phyloP scores from a whole-genome alignment of 2,113 vertebrate species.

The Aix galericulata region DNA sequence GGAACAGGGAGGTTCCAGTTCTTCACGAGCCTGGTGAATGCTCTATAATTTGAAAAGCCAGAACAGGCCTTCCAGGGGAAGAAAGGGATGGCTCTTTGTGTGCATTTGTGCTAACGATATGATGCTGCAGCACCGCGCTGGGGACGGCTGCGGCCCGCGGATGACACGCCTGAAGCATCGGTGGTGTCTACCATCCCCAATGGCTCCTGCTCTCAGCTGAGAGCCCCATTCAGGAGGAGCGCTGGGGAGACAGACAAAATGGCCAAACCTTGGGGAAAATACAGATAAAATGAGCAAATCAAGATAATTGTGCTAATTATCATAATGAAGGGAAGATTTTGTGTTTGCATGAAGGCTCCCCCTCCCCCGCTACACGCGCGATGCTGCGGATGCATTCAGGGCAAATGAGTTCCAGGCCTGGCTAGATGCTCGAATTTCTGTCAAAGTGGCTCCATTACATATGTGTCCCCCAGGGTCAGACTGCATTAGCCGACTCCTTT shows the following conservation, averaged over 20 bases:
- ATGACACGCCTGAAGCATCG: neutral
- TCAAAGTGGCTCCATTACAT: slow-evolving; percentile 78
- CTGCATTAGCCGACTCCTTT: slow-evolving; percentile 71
- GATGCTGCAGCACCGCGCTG: neutral
- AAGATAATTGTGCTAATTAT: slow-evolving; percentile 51
- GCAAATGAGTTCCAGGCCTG: slow-evolving; percentile 69
- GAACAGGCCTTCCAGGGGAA: neutral
- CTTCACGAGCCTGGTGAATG: neutral
- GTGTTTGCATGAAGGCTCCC: slow-evolving; percentile 47
- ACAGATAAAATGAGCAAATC: slow-evolving; percentile 21
- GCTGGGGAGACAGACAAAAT: neutral
- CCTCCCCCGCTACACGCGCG: neutral
- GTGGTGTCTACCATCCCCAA: neutral
- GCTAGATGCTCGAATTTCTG: slow-evolving; percentile 70
- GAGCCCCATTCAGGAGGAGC: neutral
- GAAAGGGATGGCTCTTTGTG: neutral
- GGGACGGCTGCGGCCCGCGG: fast-evolving
- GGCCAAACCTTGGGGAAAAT: slow-evolving; percentile 17
- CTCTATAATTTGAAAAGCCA: neutral
- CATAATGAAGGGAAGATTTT: slow-evolving; percentile 33
- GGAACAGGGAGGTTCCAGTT: neutral
- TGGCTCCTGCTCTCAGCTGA: neutral
- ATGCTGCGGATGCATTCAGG: slow-evolving; percentile 29
- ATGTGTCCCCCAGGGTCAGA: slow-evolving; percentile 75
- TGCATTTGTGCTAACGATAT: neutral